A percentile compares a stretch with the other conserved stretches of the same genome.
These are phyloP conservation scores for Semnornis frantzii DNA, from an alignment of 2,113 vertebrate species.

Conservation along the genomic window DNA sequence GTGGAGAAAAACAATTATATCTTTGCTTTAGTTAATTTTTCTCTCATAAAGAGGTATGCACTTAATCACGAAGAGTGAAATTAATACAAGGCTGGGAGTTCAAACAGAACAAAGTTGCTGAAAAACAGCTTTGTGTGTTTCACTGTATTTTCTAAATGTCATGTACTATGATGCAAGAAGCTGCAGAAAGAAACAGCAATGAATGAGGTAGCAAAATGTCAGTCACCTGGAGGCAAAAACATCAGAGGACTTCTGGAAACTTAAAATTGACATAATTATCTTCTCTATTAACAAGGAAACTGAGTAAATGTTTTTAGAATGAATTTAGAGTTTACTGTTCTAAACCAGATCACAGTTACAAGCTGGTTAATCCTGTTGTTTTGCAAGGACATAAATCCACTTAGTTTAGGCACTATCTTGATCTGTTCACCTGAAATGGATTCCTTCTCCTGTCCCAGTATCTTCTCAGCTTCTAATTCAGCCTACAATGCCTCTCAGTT, in stretches of 20 bases:
- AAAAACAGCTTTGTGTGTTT: neutral
- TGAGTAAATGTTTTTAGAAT: neutral
- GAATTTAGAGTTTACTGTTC: neutral
- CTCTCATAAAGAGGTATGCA: conserved; percentile 30
- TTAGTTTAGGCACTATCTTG: neutral
- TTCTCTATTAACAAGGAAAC: neutral
- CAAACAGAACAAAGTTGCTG: neutral
- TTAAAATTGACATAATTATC: neutral
- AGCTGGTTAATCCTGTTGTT: neutral
- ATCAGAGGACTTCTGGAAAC: neutral
- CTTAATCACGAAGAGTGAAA: conserved; percentile 52
- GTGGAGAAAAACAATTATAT: conserved; percentile 59
- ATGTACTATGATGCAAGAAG: fast-evolving
- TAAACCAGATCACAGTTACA: neutral
- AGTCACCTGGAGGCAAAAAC: neutral
- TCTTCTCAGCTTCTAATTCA: neutral
- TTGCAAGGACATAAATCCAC: neutral
- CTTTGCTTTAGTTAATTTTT: conserved; percentile 56
- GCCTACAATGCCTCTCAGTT: neutral
- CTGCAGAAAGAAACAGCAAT: neutral
- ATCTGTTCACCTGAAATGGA: neutral
- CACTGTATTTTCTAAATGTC: neutral
- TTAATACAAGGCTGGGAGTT: conserved; percentile 6
- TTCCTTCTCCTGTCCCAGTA: neutral
- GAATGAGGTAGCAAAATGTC: neutral